These are phyloP conservation scores for Pogonomyrmex barbatus DNA, from an alignment of 1,140 invertebrate genomes.

Conservation along the genomic window DNA sequence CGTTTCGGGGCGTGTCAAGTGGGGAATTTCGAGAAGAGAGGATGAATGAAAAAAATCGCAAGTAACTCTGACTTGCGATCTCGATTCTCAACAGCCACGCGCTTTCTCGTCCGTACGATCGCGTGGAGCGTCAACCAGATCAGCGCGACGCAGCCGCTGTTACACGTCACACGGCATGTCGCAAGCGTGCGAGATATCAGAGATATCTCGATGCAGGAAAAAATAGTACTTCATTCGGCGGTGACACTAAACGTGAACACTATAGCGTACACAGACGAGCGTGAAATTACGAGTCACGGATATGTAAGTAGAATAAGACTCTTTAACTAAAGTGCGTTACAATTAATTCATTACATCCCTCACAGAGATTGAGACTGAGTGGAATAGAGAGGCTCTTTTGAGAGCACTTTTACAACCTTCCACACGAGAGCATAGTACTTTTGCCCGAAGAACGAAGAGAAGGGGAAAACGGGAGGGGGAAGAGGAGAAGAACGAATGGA, in stretches of 20 bases:
- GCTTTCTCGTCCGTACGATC: background rate
- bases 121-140: background rate
- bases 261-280: slow-evolving; percentile 1
- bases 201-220: background rate
- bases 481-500: slow-evolving; percentile 31
- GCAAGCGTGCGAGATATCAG: slow-evolving; percentile 9
- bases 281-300: slow-evolving; percentile 30
- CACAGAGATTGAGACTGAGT: slow-evolving; percentile 33
- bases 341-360: background rate
- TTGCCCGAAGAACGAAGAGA: slow-evolving; percentile 50
- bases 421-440: slow-evolving; percentile 46
- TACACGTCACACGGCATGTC: background rate
- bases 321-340: slow-evolving; percentile 43
- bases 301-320: slow-evolving; percentile 48
- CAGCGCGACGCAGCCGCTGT: background rate
- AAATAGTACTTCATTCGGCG: slow-evolving; percentile 29
- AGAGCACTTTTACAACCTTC: slow-evolving; percentile 27
- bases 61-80: slow-evolving; percentile 26
- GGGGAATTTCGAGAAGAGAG: background rate
- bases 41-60: slow-evolving; percentile 36
- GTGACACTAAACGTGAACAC: background rate
- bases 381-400: slow-evolving; percentile 18
- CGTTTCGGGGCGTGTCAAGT: background rate
- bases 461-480: background rate
- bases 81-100: background rate